Percentiles rank a stretch among this genome's conserved stretches.
These are phyloP conservation scores for Melopsittacus undulatus DNA, from an alignment of 2,797 vertebrate species.

Conservation along the genomic window DNA sequence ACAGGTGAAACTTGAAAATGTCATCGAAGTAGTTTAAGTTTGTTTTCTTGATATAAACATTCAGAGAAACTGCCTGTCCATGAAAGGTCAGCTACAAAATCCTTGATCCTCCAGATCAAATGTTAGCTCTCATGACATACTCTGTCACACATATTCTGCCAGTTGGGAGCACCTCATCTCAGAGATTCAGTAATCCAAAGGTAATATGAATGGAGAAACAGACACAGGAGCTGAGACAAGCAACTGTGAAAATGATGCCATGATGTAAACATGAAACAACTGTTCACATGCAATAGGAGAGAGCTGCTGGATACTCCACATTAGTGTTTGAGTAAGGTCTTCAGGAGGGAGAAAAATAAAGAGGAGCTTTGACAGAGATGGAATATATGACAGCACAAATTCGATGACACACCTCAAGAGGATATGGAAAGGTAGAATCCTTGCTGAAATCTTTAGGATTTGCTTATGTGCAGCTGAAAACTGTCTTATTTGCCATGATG, in stretches of 20 bases:
- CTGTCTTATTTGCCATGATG: neutral
- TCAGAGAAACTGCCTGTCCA: neutral
- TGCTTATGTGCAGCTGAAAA: neutral
- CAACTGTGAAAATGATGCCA: neutral
- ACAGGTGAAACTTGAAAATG: neutral
- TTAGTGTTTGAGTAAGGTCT: neutral
- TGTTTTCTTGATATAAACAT: neutral
- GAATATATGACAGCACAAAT: neutral
- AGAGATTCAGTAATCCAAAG: neutral
- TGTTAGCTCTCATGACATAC: neutral
- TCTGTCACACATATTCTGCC: neutral
- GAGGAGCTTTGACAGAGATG: neutral
- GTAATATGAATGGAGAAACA: neutral
- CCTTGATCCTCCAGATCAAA: neutral
- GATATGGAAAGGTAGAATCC: neutral
- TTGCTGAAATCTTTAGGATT: neutral
- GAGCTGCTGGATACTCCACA: neutral
- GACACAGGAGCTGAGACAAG: neutral
- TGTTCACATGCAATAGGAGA: neutral
- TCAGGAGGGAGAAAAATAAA: neutral
- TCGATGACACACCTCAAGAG: accelerated
- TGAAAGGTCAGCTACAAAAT: neutral
- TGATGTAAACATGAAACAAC: neutral
- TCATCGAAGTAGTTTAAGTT: neutral
- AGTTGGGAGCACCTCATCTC: neutral